A percentile compares a stretch with the other conserved stretches of the same genome.
These are phyloP conservation scores for Trichonephila clavata DNA, from an alignment of 1,140 invertebrate species.

Conservation along the genomic window DNA sequence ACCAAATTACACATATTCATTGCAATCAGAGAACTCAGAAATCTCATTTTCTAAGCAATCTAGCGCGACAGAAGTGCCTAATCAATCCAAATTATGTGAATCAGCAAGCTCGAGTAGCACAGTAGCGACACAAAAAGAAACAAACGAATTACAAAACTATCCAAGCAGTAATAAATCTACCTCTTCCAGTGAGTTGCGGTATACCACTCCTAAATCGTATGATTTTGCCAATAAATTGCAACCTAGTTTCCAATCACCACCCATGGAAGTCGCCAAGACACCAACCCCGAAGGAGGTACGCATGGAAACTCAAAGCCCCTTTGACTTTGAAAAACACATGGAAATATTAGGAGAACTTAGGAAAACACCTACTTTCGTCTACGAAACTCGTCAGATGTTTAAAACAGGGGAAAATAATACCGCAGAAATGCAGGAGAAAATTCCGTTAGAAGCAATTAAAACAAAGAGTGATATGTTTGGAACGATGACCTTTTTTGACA, in stretches of 20 bases:
- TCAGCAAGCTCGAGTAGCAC: background rate
- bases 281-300: background rate
- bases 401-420: background rate
- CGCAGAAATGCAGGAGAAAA: background rate
- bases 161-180: background rate
- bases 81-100: background rate
- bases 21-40: background rate
- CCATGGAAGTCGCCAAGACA: background rate
- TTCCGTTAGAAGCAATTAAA: background rate
- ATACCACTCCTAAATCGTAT: background rate
- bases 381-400: conserved; percentile 47
- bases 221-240: background rate
- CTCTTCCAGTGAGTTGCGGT: background rate
- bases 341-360: conserved; percentile 29
- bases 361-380: conserved; percentile 25
- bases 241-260: background rate
- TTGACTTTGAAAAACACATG: conserved; percentile 65
- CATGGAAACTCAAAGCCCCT: background rate
- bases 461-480: background rate
- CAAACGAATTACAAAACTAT: background rate
- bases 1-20: background rate
- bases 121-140: background rate
- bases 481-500: background rate
- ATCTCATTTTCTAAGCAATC: background rate
- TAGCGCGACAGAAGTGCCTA: background rate